phyloP scores from a whole-genome alignment of 2,888 invertebrate genomes.

The Tiphia femorata region DNA sequence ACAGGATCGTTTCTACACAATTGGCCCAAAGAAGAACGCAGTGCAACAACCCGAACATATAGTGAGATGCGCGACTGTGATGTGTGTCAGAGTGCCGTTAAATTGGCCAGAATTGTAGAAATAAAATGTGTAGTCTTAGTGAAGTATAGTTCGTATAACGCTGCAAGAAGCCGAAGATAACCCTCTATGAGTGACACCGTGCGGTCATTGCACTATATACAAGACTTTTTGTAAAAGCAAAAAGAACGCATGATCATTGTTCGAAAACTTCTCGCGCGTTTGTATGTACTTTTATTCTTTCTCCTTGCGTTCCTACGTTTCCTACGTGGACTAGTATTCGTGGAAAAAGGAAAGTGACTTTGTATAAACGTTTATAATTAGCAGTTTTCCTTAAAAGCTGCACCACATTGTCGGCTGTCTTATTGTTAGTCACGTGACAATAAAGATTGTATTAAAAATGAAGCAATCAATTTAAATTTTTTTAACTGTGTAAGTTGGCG shows the following conservation, averaged over 20 bases:
- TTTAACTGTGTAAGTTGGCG: no score
- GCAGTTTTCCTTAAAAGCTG: slow-evolving; percentile 39
- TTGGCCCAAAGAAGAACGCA: slow-evolving; percentile 9
- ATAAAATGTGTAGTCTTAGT: slow-evolving; percentile 9
- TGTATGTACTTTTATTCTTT: slow-evolving; percentile 22
- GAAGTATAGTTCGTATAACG: slow-evolving; percentile 24
- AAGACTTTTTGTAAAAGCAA: slow-evolving; percentile 23
- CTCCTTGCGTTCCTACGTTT: slow-evolving; percentile 14
- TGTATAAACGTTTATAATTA: slow-evolving; percentile 55
- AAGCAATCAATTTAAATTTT: no score
- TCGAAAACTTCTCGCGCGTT: slow-evolving; percentile 17
- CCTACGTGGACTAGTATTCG: slow-evolving; percentile 26
- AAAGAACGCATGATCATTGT: slow-evolving; percentile 7
- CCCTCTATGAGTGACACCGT: slow-evolving; percentile 1
- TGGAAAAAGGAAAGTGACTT: slow-evolving; percentile 39
- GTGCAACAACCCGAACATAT: slow-evolving; percentile 25
- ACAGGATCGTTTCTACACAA: background rate
- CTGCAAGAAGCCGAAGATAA: slow-evolving; percentile 28
- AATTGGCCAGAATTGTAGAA: slow-evolving; percentile 13
- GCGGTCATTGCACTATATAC: slow-evolving; percentile 17
- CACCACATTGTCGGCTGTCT: slow-evolving; percentile 43
- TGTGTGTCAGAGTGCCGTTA: slow-evolving; percentile 28
- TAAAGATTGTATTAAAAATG: slow-evolving; percentile 52
- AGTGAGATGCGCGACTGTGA: slow-evolving; percentile 40
- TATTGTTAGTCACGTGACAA: slow-evolving; percentile 55